phyloP scores from a whole-genome alignment of 2,797 vertebrate genomes.

The Tapera naevia region DNA sequence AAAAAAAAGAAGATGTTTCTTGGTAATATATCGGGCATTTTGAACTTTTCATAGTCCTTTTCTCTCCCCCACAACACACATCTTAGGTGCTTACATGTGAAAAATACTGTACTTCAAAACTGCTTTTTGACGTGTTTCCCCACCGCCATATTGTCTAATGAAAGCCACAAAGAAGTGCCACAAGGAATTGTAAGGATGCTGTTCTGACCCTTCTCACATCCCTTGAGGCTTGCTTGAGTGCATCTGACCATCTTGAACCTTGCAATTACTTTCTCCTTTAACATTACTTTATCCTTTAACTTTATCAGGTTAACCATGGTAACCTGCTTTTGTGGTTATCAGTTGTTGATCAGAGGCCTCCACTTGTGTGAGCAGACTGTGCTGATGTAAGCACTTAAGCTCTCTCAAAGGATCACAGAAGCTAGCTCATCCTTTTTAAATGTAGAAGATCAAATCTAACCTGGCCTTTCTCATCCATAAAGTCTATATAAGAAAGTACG shows the following conservation, averaged over 20 bases:
- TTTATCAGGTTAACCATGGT: too few species aligned
- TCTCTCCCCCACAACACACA: not conserved
- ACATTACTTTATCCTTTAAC: too few species aligned
- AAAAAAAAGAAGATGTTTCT: conserved; percentile 76
- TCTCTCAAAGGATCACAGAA: not conserved
- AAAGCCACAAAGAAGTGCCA: not conserved
- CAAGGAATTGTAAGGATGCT: not conserved
- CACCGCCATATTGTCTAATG: not conserved
- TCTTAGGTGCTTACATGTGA: not conserved
- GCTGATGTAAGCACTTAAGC: not conserved
- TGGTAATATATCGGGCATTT: conserved; percentile 61
- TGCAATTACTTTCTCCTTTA: not conserved
- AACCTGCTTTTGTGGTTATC: not conserved
- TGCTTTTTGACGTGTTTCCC: not conserved
- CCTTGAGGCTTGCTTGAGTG: not conserved
- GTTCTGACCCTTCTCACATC: not conserved
- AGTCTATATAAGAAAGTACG: not conserved
- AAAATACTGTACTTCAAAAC: not conserved
- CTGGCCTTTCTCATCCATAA: not conserved
- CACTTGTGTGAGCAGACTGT: not conserved
- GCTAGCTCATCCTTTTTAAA: not conserved
- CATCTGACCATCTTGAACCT: not conserved
- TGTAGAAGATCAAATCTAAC: not conserved
- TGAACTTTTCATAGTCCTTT: not conserved
- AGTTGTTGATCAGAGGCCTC: not conserved